These are phyloP conservation scores for Calliopum simillimum DNA, from an alignment of 2,888 invertebrate genomes.

Conservation along the genomic window DNA sequence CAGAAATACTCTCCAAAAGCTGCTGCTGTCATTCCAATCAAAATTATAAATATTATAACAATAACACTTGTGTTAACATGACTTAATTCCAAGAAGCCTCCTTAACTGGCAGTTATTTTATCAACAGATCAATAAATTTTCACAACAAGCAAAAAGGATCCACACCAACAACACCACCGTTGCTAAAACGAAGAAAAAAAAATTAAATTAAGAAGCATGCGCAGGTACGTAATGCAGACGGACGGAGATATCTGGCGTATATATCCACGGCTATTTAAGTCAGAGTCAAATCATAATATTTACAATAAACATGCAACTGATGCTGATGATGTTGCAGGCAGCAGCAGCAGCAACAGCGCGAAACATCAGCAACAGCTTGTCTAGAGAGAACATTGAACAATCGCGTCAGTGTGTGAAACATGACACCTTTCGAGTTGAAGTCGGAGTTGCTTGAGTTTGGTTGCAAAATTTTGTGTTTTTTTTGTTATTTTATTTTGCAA, in stretches of 20 bases:
- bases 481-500: background rate
- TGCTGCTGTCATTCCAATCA: conserved; percentile 44
- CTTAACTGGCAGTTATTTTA: conserved; percentile 17
- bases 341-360: conserved; percentile 4
- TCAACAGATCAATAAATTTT: conserved; percentile 32
- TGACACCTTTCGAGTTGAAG: conserved; percentile 15
- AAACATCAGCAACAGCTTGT: background rate
- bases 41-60: conserved; percentile 23
- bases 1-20: conserved; percentile 43
- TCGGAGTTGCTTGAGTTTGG: background rate
- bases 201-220: background rate
- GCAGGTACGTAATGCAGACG: background rate
- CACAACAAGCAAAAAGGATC: conserved; percentile 17
- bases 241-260: background rate
- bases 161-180: too few species aligned
- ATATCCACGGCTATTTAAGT: conserved; percentile 13
- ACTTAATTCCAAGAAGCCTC: conserved; percentile 30
- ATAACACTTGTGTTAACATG: conserved; percentile 36
- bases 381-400: conserved; percentile 1
- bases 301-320: conserved; percentile 29
- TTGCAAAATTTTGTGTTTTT: background rate
- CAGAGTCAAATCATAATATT: conserved; percentile 30
- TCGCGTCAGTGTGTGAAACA: conserved; percentile 32
- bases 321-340: conserved; percentile 1
- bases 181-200: too few species aligned